Evolutionary conservation across 2,113 vertebrate species (phyloP).

Genomic region (Monopterus albus): DNA sequence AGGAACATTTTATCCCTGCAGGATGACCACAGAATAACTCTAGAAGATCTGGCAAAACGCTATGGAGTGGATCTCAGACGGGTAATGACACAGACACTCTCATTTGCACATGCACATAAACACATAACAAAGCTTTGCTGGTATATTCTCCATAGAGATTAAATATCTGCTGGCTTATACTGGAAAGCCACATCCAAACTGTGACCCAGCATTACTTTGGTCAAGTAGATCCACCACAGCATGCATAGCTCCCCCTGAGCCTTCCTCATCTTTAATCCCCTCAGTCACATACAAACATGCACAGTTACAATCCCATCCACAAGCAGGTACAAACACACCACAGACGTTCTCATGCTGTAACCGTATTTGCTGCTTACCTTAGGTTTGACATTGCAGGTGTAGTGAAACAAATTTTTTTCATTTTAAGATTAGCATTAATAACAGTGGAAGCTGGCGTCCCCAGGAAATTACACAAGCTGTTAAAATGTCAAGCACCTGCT

Average conservation of each 20-base stretch:
- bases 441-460: neutral
- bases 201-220: slow-evolving; percentile 40
- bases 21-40: slow-evolving; percentile 91
- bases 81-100: slow-evolving; percentile 77
- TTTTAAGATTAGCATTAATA: slow-evolving; percentile 10
- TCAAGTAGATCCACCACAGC: slow-evolving; percentile 18
- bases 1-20: slow-evolving; percentile 58
- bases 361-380: slow-evolving; percentile 25
- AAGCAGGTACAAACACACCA: slow-evolving; percentile 12
- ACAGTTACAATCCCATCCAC: no score
- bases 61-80: slow-evolving; percentile 87
- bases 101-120: slow-evolving; percentile 5
- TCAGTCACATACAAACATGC: slow-evolving; percentile 22
- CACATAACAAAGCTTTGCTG: slow-evolving; percentile 32
- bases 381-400: slow-evolving; percentile 30
- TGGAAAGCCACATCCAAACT: slow-evolving; percentile 34
- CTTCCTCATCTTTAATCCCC: slow-evolving; percentile 62
- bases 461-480: slow-evolving; percentile 3
- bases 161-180: slow-evolving; percentile 27
- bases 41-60: slow-evolving; percentile 88
- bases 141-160: slow-evolving; percentile 27
- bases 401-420: slow-evolving; percentile 47
- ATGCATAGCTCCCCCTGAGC: slow-evolving; percentile 32
- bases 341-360: neutral
- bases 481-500: slow-evolving; percentile 7